Evolutionary conservation across 2,888 invertebrate species (phyloP), one percentile per base, ranked within the genome.

Genomic region (Agapostemon virescens): DNA sequence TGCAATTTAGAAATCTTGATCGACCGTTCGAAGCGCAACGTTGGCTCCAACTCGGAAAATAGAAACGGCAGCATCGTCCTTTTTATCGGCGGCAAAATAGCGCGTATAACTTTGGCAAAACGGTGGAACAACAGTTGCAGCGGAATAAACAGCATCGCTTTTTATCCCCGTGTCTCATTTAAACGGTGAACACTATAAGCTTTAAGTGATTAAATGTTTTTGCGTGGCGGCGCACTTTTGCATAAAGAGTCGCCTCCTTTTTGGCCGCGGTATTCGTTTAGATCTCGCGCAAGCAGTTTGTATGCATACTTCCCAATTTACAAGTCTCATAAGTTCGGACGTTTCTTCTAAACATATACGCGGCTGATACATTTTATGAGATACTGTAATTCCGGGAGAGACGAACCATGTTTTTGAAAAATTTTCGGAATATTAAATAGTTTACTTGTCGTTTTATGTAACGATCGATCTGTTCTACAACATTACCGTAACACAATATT

Each of bases 251-350:
- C 55, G 15, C 26, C 17, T 26, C 58, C 58, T 7, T 58, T 58
- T 58, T 17, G 58, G 17, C 58, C 30, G 30, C 58, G 30, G 26
- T 58, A 30, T 58, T 58, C 30, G 26, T 30, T 45, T 17, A 58
- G 6, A 15, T 30, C 58, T 26, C 30, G 58, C 58, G 17, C 58
- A 0, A 26, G 58, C 55, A 58, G 20, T 58, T 58, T 58, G 15
- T 17, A 58, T 58, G 58, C 58, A 30, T 30, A 58, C 30, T 7
- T 58, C 17, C 58, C 30, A 26, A 30, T 58, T 58, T 58, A 30
- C 58, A 58, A 58, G 58, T 58, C 58, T 58, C 58, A 17, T 58
- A 58, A 58, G 58, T 58, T 58, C 58, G 30, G 15, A 17, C 55
- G 30, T 26, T 58, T 15, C 55, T 17, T 15, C 15, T 1, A 52